These are phyloP conservation scores for Antheraea assamensis DNA, from an alignment of 2,888 invertebrate species.

Conservation along the genomic window DNA sequence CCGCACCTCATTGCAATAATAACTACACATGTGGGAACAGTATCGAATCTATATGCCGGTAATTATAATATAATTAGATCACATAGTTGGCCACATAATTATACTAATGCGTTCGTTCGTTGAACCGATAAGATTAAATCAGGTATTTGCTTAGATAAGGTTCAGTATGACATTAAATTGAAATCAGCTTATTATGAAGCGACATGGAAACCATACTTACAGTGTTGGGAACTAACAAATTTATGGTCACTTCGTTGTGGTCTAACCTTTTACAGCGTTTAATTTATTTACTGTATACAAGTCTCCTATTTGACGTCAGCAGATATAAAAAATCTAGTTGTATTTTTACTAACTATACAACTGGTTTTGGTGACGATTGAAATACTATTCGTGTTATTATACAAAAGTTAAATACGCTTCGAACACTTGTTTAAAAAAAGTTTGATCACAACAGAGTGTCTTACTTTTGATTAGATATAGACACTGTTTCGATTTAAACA, in stretches of 20 bases:
- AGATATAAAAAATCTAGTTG: too few relatives aligned
- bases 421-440: too few relatives aligned
- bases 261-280: too few relatives aligned
- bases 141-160: background rate
- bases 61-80: constrained; percentile 37
- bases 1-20: background rate
- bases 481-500: too few relatives aligned
- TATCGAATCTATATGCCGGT: constrained; percentile 18
- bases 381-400: too few relatives aligned
- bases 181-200: background rate
- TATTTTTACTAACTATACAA: too few relatives aligned
- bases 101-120: background rate
- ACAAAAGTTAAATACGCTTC: too few relatives aligned
- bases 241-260: background rate
- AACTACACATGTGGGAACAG: constrained; percentile 8
- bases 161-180: background rate
- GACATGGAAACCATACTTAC: background rate
- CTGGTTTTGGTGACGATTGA: too few relatives aligned
- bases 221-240: background rate
- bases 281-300: too few relatives aligned
- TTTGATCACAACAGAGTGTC: too few relatives aligned
- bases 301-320: too few relatives aligned
- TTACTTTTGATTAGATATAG: too few relatives aligned
- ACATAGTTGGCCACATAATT: constrained; percentile 34
- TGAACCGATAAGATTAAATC: constrained; percentile 6